Conservation (phyloP, 2,113 vertebrate species). For the Esox niger region DNA sequence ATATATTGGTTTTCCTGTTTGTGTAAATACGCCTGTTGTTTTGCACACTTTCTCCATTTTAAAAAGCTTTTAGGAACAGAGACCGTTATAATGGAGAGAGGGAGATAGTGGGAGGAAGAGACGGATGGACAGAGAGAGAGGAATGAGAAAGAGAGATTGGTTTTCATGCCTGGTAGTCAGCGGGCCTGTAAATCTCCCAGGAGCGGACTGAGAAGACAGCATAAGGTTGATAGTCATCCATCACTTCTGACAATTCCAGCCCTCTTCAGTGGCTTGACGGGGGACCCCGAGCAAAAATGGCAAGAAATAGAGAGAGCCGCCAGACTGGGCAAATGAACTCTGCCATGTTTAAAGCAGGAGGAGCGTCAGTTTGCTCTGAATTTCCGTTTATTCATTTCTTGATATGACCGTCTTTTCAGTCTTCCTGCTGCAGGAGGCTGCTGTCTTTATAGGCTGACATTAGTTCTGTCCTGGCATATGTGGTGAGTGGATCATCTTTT, state of each 20-base stretch:
- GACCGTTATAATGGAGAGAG: constrained; percentile 4
- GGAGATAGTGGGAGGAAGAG: constrained; percentile 53
- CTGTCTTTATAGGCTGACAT: too few species aligned
- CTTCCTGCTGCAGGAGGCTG: too few species aligned
- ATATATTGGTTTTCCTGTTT: not conserved
- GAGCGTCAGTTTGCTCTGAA: constrained; percentile 1
- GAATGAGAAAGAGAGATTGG: constrained; percentile 75
- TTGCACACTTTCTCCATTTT: not conserved
- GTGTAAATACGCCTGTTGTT: not conserved
- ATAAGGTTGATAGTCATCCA: constrained; percentile 96
- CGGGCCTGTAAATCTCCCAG: constrained; percentile 84
- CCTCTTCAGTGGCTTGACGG: constrained; percentile 55
- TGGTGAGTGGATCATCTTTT: too few species aligned
- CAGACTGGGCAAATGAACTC: constrained; percentile 85
- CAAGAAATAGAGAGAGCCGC: constrained; percentile 76
- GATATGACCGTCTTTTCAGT: not conserved
- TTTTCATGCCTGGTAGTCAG: constrained; percentile 84
- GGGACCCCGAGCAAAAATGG: too few species aligned
- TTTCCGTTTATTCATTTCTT: constrained; percentile 17
- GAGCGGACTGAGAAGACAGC: constrained; percentile 86
- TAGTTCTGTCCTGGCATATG: too few species aligned
- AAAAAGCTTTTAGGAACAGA: not conserved
- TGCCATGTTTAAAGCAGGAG: constrained; percentile 78
- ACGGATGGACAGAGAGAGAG: too few species aligned
- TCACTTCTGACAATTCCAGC: constrained; percentile 92